Evolutionary conservation across 2,888 invertebrate genomes (phyloP).

Genomic region (Rhamnusium bicolor): DNA sequence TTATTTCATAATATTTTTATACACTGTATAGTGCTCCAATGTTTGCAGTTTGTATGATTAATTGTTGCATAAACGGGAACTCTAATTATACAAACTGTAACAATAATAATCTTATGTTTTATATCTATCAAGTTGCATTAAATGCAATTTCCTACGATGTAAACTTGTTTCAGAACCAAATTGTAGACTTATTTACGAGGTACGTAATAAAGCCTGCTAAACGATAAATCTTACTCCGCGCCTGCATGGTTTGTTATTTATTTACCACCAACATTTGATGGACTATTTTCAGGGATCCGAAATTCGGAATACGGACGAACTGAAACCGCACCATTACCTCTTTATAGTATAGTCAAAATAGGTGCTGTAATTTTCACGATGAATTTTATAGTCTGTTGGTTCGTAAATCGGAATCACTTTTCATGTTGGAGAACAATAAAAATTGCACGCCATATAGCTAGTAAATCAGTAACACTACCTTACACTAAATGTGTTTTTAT

Average conservation of each 20-base stretch:
- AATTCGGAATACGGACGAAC: slow-evolving; percentile 26
- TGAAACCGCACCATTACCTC: slow-evolving; percentile 37
- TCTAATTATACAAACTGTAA: too few relatives aligned
- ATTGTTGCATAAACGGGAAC: too few relatives aligned
- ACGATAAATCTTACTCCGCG: slow-evolving; percentile 37
- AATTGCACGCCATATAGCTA: neutral
- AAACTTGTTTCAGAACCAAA: slow-evolving; percentile 14
- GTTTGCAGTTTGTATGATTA: too few relatives aligned
- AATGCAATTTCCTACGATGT: slow-evolving; percentile 32
- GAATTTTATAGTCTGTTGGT: slow-evolving; percentile 19
- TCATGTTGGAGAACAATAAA: slow-evolving; percentile 22
- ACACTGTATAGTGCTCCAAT: too few relatives aligned
- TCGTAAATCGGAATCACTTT: slow-evolving; percentile 18
- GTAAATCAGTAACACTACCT: neutral
- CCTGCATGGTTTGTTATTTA: slow-evolving; percentile 29
- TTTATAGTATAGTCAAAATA: slow-evolving; percentile 43
- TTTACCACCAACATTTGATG: slow-evolving; percentile 43
- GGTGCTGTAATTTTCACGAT: slow-evolving; percentile 40
- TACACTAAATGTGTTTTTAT: too few relatives aligned
- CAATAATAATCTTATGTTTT: neutral
- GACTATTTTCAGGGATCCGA: slow-evolving; percentile 41
- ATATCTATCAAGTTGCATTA: slow-evolving; percentile 6
- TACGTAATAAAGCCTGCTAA: slow-evolving; percentile 35
- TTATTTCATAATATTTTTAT: too few relatives aligned
- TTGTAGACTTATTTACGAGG: slow-evolving; percentile 38